Evolutionary conservation across 2,797 vertebrate genomes (phyloP), one percentile per base, ranked within the genome.

Genomic region (Trematomus bernacchii): DNA sequence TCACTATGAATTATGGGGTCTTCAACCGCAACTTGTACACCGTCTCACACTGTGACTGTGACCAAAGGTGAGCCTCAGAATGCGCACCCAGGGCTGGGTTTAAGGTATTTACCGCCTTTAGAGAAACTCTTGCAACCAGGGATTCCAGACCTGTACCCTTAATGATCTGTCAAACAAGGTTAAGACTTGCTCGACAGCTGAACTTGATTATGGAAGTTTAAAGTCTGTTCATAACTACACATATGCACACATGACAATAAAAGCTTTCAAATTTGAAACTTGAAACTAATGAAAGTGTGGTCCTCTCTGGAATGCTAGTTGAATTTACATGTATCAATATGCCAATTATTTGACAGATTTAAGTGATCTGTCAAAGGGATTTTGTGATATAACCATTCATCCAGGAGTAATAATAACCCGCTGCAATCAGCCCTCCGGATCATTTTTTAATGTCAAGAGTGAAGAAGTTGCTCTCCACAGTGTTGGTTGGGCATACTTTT

Each of bases 1-100:
- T 97, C 67, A 95, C 93, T 0, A 90, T 93, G 58, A 94, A 89
- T 48, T 98, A 96, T 0, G 97, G 98, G 9, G 92, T 96, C 70
- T 95, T 96, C 71, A 98, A 98, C 91, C 87, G 90, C 66, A 95
- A 95, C 19, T 83, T 97, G 52, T 97, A 92, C 89, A 96, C 96
- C 0, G 70, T 98, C 37, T 98, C 97, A 18, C 96, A 97, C 79
- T 98, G 97, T 15, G 92, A 96, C 82, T 98, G 97, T 79, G 97
- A 98, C 89, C 88, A 85, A 78, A 94, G 94, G 94, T 95, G 66
- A 92, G 88, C 16, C 23, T 71, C 55, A 63, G 30, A 46, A 73
- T 65, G 15, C 12, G 48, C 33, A 59, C 53, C 4, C 5, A 0
- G 2, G 15, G 7, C 11, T 21, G 77, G 44, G 63, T 16, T 3